Percentiles rank a stretch among this genome's conserved stretches.
Conservation (phyloP, 2,113 vertebrate species). For the Willisornis vidua region DNA sequence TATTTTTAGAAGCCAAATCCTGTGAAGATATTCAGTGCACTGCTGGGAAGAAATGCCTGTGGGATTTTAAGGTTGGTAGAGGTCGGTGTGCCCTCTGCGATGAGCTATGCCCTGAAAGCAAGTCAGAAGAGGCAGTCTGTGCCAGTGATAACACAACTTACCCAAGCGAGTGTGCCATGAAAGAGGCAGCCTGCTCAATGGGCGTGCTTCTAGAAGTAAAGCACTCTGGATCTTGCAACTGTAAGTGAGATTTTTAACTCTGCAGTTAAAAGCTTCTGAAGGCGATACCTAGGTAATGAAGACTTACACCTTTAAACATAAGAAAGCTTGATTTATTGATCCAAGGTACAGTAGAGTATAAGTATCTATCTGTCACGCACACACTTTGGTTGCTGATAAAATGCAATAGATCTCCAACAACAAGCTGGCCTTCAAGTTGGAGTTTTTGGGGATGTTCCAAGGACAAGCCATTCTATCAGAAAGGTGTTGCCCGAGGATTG, state of each 20-base stretch:
- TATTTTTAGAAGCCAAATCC: constrained; percentile 92
- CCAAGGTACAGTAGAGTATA: constrained; percentile 11
- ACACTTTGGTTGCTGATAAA: constrained; percentile 48
- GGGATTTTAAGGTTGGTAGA: constrained; percentile 91
- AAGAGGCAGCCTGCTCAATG: constrained; percentile 92
- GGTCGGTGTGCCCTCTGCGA: constrained; percentile 91
- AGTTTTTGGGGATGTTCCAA: constrained; percentile 44
- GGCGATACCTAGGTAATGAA: constrained; percentile 80
- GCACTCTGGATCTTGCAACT: constrained; percentile 98
- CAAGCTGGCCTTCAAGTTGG: constrained; percentile 47
- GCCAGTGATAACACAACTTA: constrained; percentile 98
- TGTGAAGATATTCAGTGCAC: constrained; percentile 97
- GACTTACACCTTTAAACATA: constrained; percentile 52
- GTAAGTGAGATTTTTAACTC: constrained; percentile 89
- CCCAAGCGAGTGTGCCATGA: constrained; percentile 96
- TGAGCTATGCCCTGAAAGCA: constrained; percentile 89
- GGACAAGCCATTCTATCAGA: constrained; percentile 51
- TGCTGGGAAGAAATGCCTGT: constrained; percentile 92
- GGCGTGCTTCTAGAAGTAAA: constrained; percentile 95
- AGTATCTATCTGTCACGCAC: constrained; percentile 41
- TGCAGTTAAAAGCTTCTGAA: constrained; percentile 78
- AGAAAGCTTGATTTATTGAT: constrained; percentile 56
- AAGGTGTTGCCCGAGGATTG: constrained; percentile 51
- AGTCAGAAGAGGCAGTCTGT: constrained; percentile 93
- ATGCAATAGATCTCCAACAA: constrained; percentile 52